Conservation (phyloP, 2,888 invertebrate species). For the Eledone cirrhosa region DNA sequence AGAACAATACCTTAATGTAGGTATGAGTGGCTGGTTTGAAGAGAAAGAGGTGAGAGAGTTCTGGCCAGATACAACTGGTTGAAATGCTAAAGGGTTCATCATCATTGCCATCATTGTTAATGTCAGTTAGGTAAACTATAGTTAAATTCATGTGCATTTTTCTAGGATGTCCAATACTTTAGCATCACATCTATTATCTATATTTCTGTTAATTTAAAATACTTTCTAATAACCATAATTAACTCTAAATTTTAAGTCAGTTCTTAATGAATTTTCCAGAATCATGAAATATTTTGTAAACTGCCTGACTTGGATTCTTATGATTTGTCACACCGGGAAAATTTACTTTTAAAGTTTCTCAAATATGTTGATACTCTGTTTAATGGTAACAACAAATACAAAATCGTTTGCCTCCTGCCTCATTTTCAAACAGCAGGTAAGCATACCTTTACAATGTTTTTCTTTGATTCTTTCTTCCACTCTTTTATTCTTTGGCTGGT, state of each 20-base stretch:
- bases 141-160: too few species aligned
- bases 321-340: not conserved
- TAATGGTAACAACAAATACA: not conserved
- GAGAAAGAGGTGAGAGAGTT: too few species aligned
- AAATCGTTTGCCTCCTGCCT: slow-evolving; percentile 2
- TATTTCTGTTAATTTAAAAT: too few species aligned
- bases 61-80: too few species aligned
- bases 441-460: not conserved
- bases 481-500: too few species aligned
- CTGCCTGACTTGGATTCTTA: slow-evolving; percentile 8
- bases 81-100: too few species aligned
- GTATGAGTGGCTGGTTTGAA: too few species aligned
- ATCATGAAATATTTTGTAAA: slow-evolving; percentile 22
- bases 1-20: too few species aligned
- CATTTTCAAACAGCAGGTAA: slow-evolving; percentile 28
- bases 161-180: too few species aligned
- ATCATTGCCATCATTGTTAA: too few species aligned
- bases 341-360: not conserved
- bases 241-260: not conserved
- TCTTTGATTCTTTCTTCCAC: not conserved
- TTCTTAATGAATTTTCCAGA: not conserved
- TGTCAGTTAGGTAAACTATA: too few species aligned
- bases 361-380: not conserved
- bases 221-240: not conserved
- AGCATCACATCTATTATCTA: not conserved